Conservation (phyloP, 2,888 invertebrate species). For the Eumerus sabulonum region DNA sequence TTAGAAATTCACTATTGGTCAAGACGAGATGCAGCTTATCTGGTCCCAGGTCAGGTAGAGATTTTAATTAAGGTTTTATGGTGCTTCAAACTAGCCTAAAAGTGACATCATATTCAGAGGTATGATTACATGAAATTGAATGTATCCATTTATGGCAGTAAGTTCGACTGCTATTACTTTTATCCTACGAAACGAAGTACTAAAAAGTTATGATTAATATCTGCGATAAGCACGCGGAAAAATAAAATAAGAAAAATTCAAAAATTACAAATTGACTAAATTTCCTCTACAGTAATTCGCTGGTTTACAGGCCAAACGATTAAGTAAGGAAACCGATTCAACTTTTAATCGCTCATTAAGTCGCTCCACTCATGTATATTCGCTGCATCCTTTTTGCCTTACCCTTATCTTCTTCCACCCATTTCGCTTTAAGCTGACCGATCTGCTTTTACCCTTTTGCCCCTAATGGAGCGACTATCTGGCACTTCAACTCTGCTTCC, state of each 20-base stretch:
- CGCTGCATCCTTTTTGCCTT: not conserved
- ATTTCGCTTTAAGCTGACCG: not conserved
- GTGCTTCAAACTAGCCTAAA: too few species aligned
- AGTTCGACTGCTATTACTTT: too few species aligned
- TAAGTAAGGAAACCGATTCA: not conserved
- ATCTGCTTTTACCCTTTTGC: slow-evolving; percentile 14
- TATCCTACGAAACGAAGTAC: too few species aligned
- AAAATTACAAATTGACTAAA: slow-evolving; percentile 7
- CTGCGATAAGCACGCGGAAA: too few species aligned
- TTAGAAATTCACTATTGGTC: too few species aligned
- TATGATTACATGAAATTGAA: too few species aligned
- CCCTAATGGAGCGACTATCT: slow-evolving; percentile 31
- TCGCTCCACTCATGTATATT: slow-evolving; percentile 2
- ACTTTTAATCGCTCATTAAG: slow-evolving; percentile 38
- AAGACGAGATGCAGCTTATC: too few species aligned
- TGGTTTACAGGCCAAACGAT: slow-evolving; percentile 9
- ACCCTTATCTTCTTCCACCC: slow-evolving; percentile 17
- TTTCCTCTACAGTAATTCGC: not conserved
- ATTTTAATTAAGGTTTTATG: too few species aligned
- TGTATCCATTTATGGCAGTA: too few species aligned
- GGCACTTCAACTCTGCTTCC: slow-evolving; percentile 24
- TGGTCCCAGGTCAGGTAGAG: too few species aligned
- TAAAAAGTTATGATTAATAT: too few species aligned
- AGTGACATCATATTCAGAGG: too few species aligned
- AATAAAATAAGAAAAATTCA: not conserved